Base-by-base conservation (phyloP, 2,888 invertebrate species). In the Oscheius myriophilus region DNA sequence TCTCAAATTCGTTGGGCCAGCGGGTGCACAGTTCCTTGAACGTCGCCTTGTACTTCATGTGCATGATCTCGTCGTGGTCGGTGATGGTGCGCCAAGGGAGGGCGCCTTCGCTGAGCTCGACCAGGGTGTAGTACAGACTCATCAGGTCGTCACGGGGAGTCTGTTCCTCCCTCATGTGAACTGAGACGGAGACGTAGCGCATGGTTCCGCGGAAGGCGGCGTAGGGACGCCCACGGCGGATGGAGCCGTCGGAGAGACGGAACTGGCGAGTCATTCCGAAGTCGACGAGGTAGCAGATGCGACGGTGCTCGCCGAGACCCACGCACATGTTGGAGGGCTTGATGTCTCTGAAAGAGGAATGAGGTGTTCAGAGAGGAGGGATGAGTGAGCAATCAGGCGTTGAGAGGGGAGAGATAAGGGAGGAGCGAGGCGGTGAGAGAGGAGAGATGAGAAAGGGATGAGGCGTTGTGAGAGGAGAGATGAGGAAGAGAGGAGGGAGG, bases 281-380 rank as follows among this genome's bases (percentile, higher is more conserved):
- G 55, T 85, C 84, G 52, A 85, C 79, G n/a, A 85, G 65, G 62
- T 76, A 84, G 16, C 82, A 52, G 16, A 76, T 71, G 11, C 79
- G 70, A 9, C 70, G 69, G 45, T 78, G 70, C 51, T 76, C 76
- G 7, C 73, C 71, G 26, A 75, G 61, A 16, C 82, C 82, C n/a
- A 78, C 71, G 65, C 82, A 82, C 52, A 82, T 78, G 69, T 84
- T 85, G 43, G 84, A 79, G 18, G 84, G 84, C 58, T 85, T 85
- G 25, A 84, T 71, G 67, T 84, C 82, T 33, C 80, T 76, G 52
- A 4, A 70, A 53, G 21, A 25, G 14, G 14, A n/a, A n/a, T n/a
- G n/a, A n/a, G n/a, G n/a, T n/a, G n/a, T n/a, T n/a, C n/a, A n/a
- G n/a, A n/a, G n/a, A 14, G 11, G 18, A 12, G 12, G 52, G 9